Percentiles rank a stretch among this genome's conserved stretches.
Evolutionary conservation across 2,797 vertebrate genomes (phyloP).

Genomic region (Thaleichthys pacificus): DNA sequence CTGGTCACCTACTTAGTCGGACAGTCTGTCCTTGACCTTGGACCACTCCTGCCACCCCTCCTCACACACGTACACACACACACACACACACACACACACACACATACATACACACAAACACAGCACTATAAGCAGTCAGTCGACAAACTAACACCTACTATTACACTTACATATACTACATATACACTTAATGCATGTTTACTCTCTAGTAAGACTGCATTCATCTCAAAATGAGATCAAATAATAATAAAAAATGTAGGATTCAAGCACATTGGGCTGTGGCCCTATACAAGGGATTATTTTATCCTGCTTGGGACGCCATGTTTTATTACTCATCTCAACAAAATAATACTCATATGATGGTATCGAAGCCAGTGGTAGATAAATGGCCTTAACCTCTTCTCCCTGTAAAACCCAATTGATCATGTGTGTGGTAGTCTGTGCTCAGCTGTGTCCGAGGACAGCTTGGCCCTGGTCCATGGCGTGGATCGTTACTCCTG

Average conservation of each 20-base stretch:
- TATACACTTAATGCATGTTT: background rate
- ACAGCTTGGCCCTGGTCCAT: constrained; percentile 18
- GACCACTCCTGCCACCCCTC: constrained; percentile 7
- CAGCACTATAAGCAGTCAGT: background rate
- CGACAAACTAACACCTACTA: background rate
- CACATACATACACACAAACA: background rate
- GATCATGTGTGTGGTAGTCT: constrained; percentile 16
- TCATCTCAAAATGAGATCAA: too few species aligned
- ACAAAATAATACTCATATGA: background rate
- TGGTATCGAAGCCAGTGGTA: background rate
- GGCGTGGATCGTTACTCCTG: constrained; percentile 14
- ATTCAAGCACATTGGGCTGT: background rate
- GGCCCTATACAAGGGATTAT: background rate
- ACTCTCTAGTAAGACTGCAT: background rate
- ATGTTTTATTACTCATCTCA: background rate
- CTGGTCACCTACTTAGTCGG: constrained; percentile 26
- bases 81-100: constrained; percentile 12
- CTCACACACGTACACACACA: background rate
- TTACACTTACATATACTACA: too few species aligned
- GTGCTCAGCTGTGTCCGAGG: constrained; percentile 15
- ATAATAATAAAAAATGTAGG: too few species aligned
- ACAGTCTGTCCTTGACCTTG: constrained; percentile 33
- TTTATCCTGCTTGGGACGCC: background rate
- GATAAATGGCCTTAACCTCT: background rate
- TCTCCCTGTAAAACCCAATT: background rate